Base-by-base conservation (phyloP, 2,888 invertebrate genomes). In the Drosophila demipolita region DNA sequence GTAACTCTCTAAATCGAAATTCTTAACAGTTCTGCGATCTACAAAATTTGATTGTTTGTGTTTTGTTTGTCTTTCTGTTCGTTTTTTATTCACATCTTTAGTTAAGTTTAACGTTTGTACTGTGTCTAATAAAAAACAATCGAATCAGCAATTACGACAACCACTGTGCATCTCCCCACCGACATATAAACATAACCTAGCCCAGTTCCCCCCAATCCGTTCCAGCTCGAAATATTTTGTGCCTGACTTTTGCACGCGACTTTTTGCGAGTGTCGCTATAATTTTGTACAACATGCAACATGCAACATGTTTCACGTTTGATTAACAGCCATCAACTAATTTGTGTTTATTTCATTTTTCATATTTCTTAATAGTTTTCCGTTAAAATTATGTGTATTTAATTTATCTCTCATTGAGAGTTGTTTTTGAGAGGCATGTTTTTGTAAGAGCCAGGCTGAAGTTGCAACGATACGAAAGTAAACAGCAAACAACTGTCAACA, bases 201-300 rank as follows among this genome's bases (percentile, higher is more conserved):
- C 17, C 40, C 58, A 17, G 38, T 20, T 36, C 33, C 32, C 17
- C 26, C 33, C 17, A 45, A 29, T 36, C 59, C 38, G 52, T 45
- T 59, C 15, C 59, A 67, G 52, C 32, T 68, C 42, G 42, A 68
- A 52, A 35, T 26, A 48, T 40, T 80, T 80, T 73, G 69, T 77
- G 84, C 82, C 80, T 84, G 82, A 55, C 54, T 70, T 66, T 65
- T 66, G 65, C 64, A 79, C 75, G 75, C 65, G 70, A 61, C 36
- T 62, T 76, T 73, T 62, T 35, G 73, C 60, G 65, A 75, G 52
- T 68, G 52, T 62, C 55, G 49, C 38, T 73, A 49, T 55, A 29
- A 36, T 57, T 69, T 36, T 62, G 17, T 59, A 52, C 52, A 66
- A 58, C 66, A 57, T 66, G 38, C 65, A 66, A 66, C 38, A 66